These are phyloP conservation scores for Hemichromis elongatus DNA, from an alignment of 2,113 vertebrate species.

Conservation along the genomic window DNA sequence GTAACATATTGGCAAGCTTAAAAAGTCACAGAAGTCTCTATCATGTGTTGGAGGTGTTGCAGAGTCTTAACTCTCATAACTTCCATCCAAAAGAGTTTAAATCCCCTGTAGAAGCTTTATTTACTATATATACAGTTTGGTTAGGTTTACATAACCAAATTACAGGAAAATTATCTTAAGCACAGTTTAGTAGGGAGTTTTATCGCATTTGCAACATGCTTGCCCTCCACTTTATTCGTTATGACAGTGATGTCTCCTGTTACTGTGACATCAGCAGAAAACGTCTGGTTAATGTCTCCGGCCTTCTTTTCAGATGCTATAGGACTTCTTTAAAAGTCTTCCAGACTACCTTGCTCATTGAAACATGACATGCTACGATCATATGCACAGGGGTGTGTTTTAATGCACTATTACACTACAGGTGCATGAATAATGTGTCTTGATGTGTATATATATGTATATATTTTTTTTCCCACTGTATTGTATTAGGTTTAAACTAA, in stretches of 20 bases:
- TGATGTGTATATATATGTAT: neutral
- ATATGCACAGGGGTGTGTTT: neutral
- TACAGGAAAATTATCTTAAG: neutral
- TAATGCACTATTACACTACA: neutral
- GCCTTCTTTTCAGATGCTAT: neutral
- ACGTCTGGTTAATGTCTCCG: neutral
- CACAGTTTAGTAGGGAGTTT: neutral
- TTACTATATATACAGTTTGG: neutral
- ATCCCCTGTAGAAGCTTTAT: neutral
- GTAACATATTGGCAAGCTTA: neutral
- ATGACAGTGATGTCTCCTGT: neutral
- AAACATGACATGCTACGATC: neutral
- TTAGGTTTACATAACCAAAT: neutral
- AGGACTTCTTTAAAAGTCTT: neutral
- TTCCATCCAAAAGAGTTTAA: neutral
- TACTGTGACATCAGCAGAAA: neutral
- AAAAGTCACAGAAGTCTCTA: neutral
- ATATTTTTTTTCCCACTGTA: neutral
- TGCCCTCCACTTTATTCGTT: neutral
- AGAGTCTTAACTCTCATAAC: neutral
- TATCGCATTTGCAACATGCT: neutral
- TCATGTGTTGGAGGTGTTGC: neutral
- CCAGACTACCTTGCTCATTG: neutral
- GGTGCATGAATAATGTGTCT: neutral
- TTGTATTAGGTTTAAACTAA: conserved; percentile 16